Evolutionary conservation across 1,140 invertebrate genomes (phyloP).

Genomic region (Arion vulgaris): DNA sequence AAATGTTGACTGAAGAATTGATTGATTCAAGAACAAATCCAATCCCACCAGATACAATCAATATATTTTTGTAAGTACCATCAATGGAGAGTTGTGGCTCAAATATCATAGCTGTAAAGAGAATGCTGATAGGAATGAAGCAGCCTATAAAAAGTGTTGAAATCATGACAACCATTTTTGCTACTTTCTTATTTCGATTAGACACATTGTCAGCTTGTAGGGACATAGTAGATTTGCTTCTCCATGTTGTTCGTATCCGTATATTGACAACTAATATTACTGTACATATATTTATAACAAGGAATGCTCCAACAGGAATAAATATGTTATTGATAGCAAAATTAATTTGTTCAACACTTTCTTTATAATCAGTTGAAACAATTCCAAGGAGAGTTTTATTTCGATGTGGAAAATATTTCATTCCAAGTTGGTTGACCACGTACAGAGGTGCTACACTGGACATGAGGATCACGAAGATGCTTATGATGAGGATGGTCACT

Average conservation of each 20-base stretch:
- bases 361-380: background rate
- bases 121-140: slow-evolving; percentile 9
- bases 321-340: background rate
- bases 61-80: background rate
- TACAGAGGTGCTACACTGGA: background rate
- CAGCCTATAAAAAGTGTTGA: background rate
- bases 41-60: background rate
- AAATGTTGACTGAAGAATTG: background rate
- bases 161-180: slow-evolving; percentile 7
- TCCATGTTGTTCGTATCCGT: background rate
- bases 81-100: background rate
- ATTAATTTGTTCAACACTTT: background rate
- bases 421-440: background rate
- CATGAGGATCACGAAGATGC: background rate
- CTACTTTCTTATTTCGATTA: background rate
- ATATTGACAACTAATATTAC: background rate
- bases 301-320: background rate
- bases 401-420: background rate
- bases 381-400: slow-evolving; percentile 11
- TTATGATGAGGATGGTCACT: background rate
- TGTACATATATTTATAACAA: background rate
- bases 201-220: background rate
- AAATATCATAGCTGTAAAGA: background rate
- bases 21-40: background rate
- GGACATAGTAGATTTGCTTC: background rate